Percentiles rank a stretch among this genome's conserved stretches.
Conservation (phyloP, 2,888 invertebrate species). For the Myathropa florea region DNA sequence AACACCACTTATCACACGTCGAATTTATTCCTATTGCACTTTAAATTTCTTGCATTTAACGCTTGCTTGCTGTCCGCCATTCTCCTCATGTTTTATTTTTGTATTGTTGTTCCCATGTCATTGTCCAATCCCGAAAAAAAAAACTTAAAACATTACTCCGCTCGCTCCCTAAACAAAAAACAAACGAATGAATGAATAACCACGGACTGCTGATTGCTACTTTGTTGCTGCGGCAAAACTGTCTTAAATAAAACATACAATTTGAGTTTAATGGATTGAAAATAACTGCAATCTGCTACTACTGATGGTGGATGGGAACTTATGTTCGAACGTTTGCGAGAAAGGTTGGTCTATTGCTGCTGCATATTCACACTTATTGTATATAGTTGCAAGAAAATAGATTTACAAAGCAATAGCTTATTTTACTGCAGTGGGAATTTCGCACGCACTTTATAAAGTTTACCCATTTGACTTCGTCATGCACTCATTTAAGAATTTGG, state of each 20-base stretch:
- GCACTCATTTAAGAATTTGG: not conserved
- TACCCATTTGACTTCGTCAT: not conserved
- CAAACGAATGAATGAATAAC: conserved; percentile 23
- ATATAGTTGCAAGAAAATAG: conserved; percentile 30
- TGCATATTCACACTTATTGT: not conserved
- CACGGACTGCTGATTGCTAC: conserved; percentile 62
- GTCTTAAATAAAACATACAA: conserved; percentile 6
- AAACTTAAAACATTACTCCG: not conserved
- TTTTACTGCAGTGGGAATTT: not conserved
- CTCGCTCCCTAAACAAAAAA: conserved; percentile 21
- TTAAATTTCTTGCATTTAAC: conserved; percentile 39
- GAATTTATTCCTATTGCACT: conserved; percentile 42
- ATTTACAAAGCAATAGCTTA: conserved; percentile 59
- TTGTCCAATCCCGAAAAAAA: conserved; percentile 13
- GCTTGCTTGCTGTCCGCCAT: conserved; percentile 33
- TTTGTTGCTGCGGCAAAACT: conserved; percentile 54
- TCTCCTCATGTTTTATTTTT: conserved; percentile 10
- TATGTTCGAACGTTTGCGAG: conserved; percentile 63
- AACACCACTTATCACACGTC: conserved; percentile 17
- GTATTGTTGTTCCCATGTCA: conserved; percentile 10
- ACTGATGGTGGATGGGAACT: conserved; percentile 71
- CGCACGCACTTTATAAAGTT: not conserved
- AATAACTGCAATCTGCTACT: conserved; percentile 45
- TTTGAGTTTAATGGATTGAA: conserved; percentile 55
- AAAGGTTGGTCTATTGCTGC: conserved; percentile 66